Evolutionary conservation across 2,797 vertebrate genomes (phyloP).

Genomic region (Vespertilio murinus): DNA sequence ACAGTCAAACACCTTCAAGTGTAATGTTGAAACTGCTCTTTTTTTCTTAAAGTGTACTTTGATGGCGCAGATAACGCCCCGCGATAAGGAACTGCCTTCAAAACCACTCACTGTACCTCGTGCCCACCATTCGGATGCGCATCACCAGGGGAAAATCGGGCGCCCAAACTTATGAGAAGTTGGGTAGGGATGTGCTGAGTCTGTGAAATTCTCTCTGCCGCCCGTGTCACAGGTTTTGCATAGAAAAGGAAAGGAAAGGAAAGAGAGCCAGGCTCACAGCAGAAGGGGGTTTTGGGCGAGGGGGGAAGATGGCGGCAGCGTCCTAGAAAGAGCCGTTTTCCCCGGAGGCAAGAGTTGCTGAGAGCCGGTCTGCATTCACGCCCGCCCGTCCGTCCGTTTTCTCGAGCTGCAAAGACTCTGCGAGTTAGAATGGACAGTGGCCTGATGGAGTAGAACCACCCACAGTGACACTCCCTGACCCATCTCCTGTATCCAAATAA

Average conservation of each 20-base stretch:
- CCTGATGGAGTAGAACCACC: neutral
- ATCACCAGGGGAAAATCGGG: conserved; percentile 67
- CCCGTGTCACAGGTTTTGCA: neutral
- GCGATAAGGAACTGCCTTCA: conserved; percentile 66
- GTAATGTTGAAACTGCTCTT: conserved; percentile 74
- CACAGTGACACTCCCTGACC: neutral
- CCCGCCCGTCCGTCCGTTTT: neutral
- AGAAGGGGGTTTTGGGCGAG: neutral
- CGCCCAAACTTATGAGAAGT: conserved; percentile 50
- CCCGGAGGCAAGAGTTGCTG: neutral
- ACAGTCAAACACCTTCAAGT: conserved; percentile 72
- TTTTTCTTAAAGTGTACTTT: conserved; percentile 70
- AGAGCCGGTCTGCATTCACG: neutral
- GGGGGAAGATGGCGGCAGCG: neutral
- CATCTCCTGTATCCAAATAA: neutral
- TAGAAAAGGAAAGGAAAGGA: neutral
- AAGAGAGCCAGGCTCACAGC: neutral
- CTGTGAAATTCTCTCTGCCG: conserved; percentile 28
- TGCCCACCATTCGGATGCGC: conserved; percentile 14
- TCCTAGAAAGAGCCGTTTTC: neutral
- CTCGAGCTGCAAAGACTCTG: neutral
- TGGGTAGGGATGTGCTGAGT: conserved; percentile 68
- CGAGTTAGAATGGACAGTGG: neutral
- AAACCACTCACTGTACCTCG: conserved; percentile 71
- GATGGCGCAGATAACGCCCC: conserved; percentile 75